Evolutionary conservation across 2,797 vertebrate species (phyloP), one percentile per base, ranked within the genome.

Genomic region (Scomberomorus guttatus): DNA sequence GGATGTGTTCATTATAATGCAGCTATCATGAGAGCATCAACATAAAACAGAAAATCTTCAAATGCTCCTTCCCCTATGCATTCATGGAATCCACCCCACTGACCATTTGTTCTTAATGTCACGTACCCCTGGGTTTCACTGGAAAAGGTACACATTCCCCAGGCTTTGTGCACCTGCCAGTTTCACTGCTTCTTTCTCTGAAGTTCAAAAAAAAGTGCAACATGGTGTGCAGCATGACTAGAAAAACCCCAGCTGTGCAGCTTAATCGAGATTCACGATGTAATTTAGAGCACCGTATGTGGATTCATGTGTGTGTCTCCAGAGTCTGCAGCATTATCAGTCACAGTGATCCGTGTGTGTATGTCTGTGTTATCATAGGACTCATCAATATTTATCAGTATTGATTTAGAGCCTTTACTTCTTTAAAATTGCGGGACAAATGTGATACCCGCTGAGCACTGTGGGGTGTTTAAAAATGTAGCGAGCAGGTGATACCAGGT

Each of bases 181-280:
- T 14, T 63, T 10, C 18, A n/a, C 20, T 37, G 13, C 32, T 24
- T 0, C n/a, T 4, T n/a, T 20, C 20, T 50, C 18, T 55, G 68
- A 76, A 72, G 77, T 81, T 88, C 42, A 75, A 42, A 77, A 59
- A n/a, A 62, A 58, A 79, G 71, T 25, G 37, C 63, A 68, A 46
- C 60, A 1, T 20, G 10, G 32, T 60, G 67, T 46, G 39, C 55
- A 3, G n/a, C 61, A 56, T 48, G 76, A 70, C 66, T 51, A 51
- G 55, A 74, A 39, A 39, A 46, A 22, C 22, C 34, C 79, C 72
- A 77, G 70, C 81, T 86, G 84, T 75, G 78, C 1, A 3, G 62
- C 68, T 80, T 84, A 69, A 89, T 87, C 87, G 74, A 85, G 79
- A 90, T 87, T 83, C 82, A 87, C 8, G 1, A 39, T 68, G 61